Conservation (phyloP, 1,140 invertebrate genomes). For the Bombus sylvicola region DNA sequence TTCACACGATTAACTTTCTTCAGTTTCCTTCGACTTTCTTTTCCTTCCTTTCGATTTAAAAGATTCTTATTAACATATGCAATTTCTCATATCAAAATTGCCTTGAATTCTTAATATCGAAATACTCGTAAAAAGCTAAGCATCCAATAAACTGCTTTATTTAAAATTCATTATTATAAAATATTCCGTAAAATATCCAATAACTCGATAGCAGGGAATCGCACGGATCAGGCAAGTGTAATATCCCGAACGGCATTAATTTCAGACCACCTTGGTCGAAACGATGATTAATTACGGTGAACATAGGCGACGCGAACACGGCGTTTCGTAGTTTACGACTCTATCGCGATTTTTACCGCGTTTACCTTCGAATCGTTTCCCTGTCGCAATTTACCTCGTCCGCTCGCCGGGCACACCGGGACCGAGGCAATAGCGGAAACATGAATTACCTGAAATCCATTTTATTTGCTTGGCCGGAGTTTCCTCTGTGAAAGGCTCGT, state of each 20-base stretch:
- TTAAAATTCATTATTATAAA: too few species aligned
- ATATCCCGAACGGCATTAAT: not conserved
- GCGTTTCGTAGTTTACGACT: too few species aligned
- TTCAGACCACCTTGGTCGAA: not conserved
- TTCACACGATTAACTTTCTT: too few species aligned
- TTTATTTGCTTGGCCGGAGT: constrained; percentile 36
- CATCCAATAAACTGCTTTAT: too few species aligned
- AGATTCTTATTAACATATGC: too few species aligned
- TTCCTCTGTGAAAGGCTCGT: constrained; percentile 57
- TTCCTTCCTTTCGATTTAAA: too few species aligned
- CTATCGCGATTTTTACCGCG: constrained; percentile 25
- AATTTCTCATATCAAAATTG: too few species aligned
- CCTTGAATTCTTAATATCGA: too few species aligned
- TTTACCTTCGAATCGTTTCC: constrained; percentile 34
- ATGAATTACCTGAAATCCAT: constrained; percentile 59
- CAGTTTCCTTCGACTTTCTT: too few species aligned
- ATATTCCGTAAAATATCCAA: too few species aligned
- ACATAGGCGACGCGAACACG: not conserved
- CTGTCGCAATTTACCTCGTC: constrained; percentile 52
- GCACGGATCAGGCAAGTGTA: not conserved
- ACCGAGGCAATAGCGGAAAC: constrained; percentile 45
- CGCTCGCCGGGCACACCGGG: constrained; percentile 31
- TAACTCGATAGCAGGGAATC: too few species aligned
- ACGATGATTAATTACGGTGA: constrained; percentile 7
- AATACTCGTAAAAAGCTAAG: too few species aligned